Evolutionary conservation across 64 coral and sea anemone genomes (phyloP), one percentile per base, ranked within the genome.

Genomic region (Cladopsammia gracilis): DNA sequence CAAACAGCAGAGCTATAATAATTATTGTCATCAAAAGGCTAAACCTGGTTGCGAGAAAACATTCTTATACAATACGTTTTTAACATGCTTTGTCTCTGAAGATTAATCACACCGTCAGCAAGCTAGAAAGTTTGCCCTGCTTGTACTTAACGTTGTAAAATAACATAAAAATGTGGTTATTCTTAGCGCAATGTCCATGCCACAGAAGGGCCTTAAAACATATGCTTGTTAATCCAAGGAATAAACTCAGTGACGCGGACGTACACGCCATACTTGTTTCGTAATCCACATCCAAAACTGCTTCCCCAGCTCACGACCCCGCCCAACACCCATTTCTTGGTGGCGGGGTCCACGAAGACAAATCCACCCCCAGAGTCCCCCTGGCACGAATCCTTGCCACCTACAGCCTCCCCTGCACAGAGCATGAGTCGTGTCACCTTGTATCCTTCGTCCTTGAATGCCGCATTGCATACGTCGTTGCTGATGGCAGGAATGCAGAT

Each of bases 261-360:
- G 49, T 92, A 96, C 7, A 96, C 95, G 15, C 95, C 86, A 58
- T 96, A 96, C 52, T 96, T 96, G 51, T 96, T 78, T 14, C 54
- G 66, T 50, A 92, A 59, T 42, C 90, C 95, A 70, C 95, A 96
- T 68, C 95, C 95, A 18, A 45, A 20, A 48, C 71, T 77, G 49
- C 95, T 96, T 10, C 95, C 90, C 95, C 95, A 96, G 58, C 90
- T 92, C n/a, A 96, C 95, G 13, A 96, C 68, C 20, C 95, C 95
- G 4, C 90, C 95, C 14, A 96, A 57, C 15, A 85, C 64, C 95
- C 95, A 96, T 22, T 71, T 88, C 13, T 81, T 65, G 25, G 52
- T 64, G 19, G 12, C 22, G 49, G 77, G 26, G 42, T 96, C 85
- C 12, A 62, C 18, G 62, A 93, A 89, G 0, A 89, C 83, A 61